These are phyloP conservation scores for Microhierax caerulescens DNA, from an alignment of 2,797 vertebrate species.

Conservation along the genomic window DNA sequence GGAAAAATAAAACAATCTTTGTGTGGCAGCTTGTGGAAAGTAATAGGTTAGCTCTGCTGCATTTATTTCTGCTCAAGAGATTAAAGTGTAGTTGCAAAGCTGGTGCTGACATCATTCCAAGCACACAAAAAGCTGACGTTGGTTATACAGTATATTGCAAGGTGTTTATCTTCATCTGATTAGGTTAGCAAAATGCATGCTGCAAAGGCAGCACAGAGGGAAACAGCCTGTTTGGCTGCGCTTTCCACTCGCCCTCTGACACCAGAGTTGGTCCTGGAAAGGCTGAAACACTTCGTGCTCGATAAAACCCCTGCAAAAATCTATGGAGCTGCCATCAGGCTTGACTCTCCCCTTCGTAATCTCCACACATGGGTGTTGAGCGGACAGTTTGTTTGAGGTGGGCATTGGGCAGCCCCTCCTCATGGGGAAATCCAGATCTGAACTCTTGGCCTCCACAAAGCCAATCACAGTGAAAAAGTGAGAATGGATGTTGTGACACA, in stretches of 20 bases:
- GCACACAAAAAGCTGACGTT: conserved; percentile 43
- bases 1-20: neutral
- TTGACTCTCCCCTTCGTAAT: neutral
- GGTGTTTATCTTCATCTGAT: conserved; percentile 63
- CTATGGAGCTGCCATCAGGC: neutral
- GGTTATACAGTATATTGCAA: neutral
- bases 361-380: neutral
- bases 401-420: neutral
- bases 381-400: neutral
- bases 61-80: conserved; percentile 25
- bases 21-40: neutral
- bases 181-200: neutral
- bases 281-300: neutral
- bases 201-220: neutral
- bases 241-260: neutral
- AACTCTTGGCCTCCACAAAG: neutral
- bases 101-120: conserved; percentile 43
- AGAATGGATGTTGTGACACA: neutral
- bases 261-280: neutral
- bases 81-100: neutral
- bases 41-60: neutral
- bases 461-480: neutral
- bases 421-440: neutral
- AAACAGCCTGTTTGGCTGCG: neutral
- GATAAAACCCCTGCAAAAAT: neutral